Base-by-base conservation (phyloP, 2,888 invertebrate species). In the Auanema sp. region DNA sequence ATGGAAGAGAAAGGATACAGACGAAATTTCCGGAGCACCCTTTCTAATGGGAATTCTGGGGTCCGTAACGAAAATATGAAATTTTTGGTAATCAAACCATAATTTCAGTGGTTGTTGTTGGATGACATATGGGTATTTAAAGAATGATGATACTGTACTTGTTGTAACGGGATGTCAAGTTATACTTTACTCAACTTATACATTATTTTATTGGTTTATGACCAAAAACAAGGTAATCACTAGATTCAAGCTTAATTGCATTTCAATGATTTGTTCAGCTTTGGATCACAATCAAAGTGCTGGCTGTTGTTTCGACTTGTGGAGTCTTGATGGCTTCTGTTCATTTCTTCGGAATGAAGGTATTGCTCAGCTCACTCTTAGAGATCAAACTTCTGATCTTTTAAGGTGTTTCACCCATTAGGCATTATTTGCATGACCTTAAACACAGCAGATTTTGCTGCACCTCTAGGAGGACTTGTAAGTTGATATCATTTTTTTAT, bases 371-470 rank as follows among this genome's bases (percentile, higher is more conserved):
- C 62, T 21, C 61, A 78, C 63, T 72, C 77, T 59, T 75, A 77
- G 55, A 71, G 74, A 4, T 58, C 57, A 23, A 73, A 66, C 51
- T 47, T 65, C 42, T 10, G n/a, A 58, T 23, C n/a, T 23, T 62
- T 58, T 1, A 43, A 63, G 63, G 75, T 82, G 52, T 80, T 79
- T 76, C 80, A 83, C 59, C 82, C 82, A 14, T 86, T 92, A 76
- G 93, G 92, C 24, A 71, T 84, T 53, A 64, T 85, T 25, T 84
- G 91, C 76, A 90, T 91, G 84, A 84, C 88, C 40, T 86, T 92
- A 42, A 91, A 92, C 1, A 88, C 92, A 53, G 81, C 91, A 66
- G 91, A 92, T 79, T 90, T 92, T 83, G 91, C 90, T 18, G 90
- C 92, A 16, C 93, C 93, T 4, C 87, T 93, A 73, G 90, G 89